Evolutionary conservation across 2,888 invertebrate species (phyloP), one percentile per base, ranked within the genome.

Genomic region (Lithophane socia): DNA sequence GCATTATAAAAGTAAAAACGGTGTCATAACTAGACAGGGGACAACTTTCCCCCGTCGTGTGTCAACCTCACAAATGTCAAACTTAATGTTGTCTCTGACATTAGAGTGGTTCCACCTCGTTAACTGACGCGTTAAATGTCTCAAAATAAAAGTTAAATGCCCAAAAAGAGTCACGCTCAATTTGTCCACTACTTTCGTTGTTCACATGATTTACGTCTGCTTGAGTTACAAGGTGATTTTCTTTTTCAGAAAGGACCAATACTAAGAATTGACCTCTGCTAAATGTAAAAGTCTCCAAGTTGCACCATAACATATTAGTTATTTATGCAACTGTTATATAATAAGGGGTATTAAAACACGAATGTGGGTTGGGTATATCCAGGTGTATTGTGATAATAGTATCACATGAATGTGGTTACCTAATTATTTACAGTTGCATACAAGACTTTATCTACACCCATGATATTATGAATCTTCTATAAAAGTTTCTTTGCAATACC

Each of bases 51-150:
- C 74, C 29, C 24, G 68, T 49, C 82, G 54, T 58, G 54, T 60
- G 44, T 9, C 69, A 73, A 80, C 87, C 74, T 79, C 42, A 44
- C 52, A 88, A 88, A 88, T 88, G 83, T 79, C 85, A 84, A 76
- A 42, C 12, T 18, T 65, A 77, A 82, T 65, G 68, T 56, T 37
- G 63, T 61, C 54, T 79, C 37, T 83, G 81, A 78, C 79, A 83
- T 84, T 84, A 74, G 13, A 64, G 60, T 18, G 49, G 75, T 75
- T 79, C 76, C 69, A 75, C 76, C 49, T 79, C 75, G 81, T 86
- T 82, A 82, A 21, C 4, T 67, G 29, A 12, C n/a, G 42, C 29
- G 66, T 24, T 75, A 78, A 85, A 78, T 70, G 72, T 37, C 69
- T 66, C 44, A 77, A 72, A 77, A 66, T 64, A 63, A 75, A 63